Conservation (phyloP, 2,113 vertebrate genomes). For the Zootoca vivipara region DNA sequence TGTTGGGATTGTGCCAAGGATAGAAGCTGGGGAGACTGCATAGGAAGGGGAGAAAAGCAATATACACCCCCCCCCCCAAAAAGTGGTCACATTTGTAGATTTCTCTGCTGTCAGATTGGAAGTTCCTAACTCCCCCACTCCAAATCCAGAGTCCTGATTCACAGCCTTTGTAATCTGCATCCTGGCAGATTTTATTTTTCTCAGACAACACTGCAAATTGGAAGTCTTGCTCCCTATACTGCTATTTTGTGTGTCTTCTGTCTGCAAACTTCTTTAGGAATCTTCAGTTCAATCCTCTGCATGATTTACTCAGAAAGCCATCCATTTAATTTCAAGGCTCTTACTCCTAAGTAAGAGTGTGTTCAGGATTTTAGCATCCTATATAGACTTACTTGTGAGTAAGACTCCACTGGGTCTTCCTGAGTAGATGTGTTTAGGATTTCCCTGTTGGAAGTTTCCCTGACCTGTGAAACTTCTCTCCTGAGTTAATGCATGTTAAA, state of each 20-base stretch:
- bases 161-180: not conserved
- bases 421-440: not conserved
- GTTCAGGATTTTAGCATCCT: no score
- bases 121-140: no score
- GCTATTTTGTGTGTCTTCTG: not conserved
- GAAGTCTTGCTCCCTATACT: not conserved
- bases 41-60: conserved; percentile 49
- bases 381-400: not conserved
- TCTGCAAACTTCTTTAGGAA: not conserved
- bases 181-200: not conserved
- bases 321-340: not conserved
- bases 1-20: conserved; percentile 40
- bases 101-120: conserved; percentile 28
- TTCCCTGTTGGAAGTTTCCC: not conserved
- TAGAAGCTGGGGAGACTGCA: conserved; percentile 6
- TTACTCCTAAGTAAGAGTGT: not conserved
- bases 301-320: not conserved
- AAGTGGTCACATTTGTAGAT: not conserved
- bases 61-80: conserved; percentile 47
- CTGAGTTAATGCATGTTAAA: not conserved
- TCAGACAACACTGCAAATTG: not conserved
- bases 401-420: not conserved
- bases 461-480: not conserved
- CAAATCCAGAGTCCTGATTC: not conserved
- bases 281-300: not conserved